These are phyloP conservation scores for Parnassius orleans DNA, from an alignment of 2,888 invertebrate genomes.

Conservation along the genomic window DNA sequence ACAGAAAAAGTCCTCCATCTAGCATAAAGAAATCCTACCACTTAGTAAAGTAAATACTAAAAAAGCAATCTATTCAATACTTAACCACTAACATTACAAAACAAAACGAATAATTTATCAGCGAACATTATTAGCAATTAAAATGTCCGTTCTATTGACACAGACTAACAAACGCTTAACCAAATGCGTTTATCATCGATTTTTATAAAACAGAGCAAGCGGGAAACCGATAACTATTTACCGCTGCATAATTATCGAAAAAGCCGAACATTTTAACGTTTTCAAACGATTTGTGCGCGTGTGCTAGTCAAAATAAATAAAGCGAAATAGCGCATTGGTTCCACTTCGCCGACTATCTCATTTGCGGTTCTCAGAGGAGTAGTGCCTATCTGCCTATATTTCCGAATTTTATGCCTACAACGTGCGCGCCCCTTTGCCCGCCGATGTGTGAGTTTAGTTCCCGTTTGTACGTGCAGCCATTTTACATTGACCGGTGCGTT, in stretches of 20 bases:
- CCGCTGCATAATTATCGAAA: constrained; percentile 26
- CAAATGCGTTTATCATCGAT: constrained; percentile 24
- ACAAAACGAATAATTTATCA: constrained; percentile 15
- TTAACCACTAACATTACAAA: constrained; percentile 9
- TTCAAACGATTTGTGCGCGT: constrained; percentile 20
- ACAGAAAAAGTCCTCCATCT: too few relatives aligned
- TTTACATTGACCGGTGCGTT: constrained; percentile 45
- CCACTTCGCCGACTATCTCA: constrained; percentile 66
- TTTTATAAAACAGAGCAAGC: constrained; percentile 18
- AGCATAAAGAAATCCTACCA: too few relatives aligned
- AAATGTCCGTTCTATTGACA: constrained; percentile 21
- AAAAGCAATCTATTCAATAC: constrained; percentile 1
- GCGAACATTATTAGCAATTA: constrained; percentile 19
- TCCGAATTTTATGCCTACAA: constrained; percentile 77
- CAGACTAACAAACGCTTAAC: constrained; percentile 22
- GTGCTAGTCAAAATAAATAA: constrained; percentile 40
- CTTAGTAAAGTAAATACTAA: too few relatives aligned
- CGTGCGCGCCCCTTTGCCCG: constrained; percentile 42
- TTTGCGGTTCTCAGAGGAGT: constrained; percentile 63
- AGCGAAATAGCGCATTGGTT: constrained; percentile 67
- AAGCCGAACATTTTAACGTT: constrained; percentile 22
- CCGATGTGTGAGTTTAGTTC: constrained; percentile 58
- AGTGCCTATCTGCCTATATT: constrained; percentile 65
- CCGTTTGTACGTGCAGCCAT: constrained; percentile 51
- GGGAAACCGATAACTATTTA: constrained; percentile 20